Evolutionary conservation across 1,140 invertebrate genomes (phyloP).

Genomic region (Polyergus mexicanus): DNA sequence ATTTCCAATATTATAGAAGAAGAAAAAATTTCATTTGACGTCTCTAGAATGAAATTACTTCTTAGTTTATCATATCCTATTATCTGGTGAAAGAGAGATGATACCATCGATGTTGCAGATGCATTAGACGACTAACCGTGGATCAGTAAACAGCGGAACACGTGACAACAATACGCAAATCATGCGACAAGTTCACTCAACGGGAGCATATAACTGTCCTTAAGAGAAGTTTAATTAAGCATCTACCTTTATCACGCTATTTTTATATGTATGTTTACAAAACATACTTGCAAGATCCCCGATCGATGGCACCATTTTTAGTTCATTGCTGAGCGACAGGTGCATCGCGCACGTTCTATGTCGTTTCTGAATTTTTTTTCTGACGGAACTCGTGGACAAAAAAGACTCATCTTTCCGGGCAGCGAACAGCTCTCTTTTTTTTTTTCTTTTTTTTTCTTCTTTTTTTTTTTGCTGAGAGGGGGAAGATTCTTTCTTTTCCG

Average conservation of each 20-base stretch:
- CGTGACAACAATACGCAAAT: not conserved
- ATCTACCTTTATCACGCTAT: not conserved
- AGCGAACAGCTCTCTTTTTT: not conserved
- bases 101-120: constrained; percentile 12
- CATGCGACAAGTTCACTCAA: constrained; percentile 35
- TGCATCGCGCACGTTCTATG: not conserved
- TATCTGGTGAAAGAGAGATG: not conserved
- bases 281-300: constrained; percentile 4
- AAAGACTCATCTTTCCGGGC: not conserved
- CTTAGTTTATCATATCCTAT: constrained; percentile 6
- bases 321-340: constrained; percentile 18
- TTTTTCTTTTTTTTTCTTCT: not conserved
- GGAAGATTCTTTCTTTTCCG: not conserved
- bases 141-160: constrained; percentile 20
- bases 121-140: not conserved
- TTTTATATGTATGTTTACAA: not conserved
- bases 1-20: not conserved
- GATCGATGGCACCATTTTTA: constrained; percentile 1
- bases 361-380: constrained; percentile 37
- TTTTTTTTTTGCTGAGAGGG: not conserved
- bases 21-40: not conserved
- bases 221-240: constrained; percentile 4
- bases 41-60: not conserved
- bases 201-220: not conserved
- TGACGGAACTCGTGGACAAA: constrained; percentile 16